Evolutionary conservation across 2,797 vertebrate species (phyloP), one percentile per base, ranked within the genome.

Genomic region (Iguana delicatissima): DNA sequence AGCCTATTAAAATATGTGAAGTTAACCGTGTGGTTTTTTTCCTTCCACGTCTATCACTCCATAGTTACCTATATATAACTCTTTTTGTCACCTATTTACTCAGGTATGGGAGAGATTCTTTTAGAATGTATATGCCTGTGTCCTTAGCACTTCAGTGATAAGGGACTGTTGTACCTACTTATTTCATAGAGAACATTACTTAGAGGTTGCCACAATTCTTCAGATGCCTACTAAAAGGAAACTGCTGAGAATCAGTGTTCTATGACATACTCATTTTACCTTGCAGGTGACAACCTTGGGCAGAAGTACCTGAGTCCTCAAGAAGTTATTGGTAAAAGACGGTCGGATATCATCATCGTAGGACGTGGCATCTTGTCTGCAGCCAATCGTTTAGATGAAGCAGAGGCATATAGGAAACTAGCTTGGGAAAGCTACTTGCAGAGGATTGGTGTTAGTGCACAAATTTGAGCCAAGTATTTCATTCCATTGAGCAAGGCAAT

Each of bases 271-370:
- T 26, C 83, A 12, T 84, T 80, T 22, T 87, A 62, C 14, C 4
- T 95, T 96, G 91, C 96, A 99, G 99, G 97, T 80, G 99, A 99
- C 93, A 93, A 64, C 50, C 96, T 99, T 87, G 99, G 99, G 77
- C 99, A 99, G 91, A 98, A 98, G 96, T 99, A 99, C 96, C 95
- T 95, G 62, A 98, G 96, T 82, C 98, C 98, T 0, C 96, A 98
- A 86, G 98, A 99, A 29, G 98, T 99, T 46, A 97, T 99, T 90
- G 86, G 87, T 57, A 94, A 91, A 88, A 98, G 97, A 95, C 97
- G 98, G 91, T 99, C 98, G 69, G 99, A 99, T 91, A 91, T 99
- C 97, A 98, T 99, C 96, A 99, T 99, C 24, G 99, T 99, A 46
- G 99, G 99, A 89, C 98, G 99, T 55, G 99, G 99, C 29, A 98